Conservation (phyloP, 30 jellyfish, hydroid and myxozoan species). For the Clytia hemisphaerica region DNA sequence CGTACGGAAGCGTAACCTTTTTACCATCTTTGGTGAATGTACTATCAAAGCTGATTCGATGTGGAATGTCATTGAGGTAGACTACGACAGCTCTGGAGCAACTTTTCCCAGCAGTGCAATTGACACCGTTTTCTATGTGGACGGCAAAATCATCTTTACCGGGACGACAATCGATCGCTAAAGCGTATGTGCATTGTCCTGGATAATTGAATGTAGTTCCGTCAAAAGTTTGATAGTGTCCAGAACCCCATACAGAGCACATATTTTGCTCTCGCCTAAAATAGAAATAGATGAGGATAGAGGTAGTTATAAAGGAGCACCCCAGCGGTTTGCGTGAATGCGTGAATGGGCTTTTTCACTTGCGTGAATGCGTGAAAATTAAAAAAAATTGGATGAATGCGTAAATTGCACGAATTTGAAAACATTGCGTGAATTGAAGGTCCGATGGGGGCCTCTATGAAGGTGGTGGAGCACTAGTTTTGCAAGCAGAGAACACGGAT, state of each 20-base stretch:
- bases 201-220: conserved; percentile 12
- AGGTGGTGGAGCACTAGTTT: too few species aligned
- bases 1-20: conserved; percentile 10
- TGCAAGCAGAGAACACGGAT: too few species aligned
- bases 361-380: too few species aligned
- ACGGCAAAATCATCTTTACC: conserved; percentile 36
- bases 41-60: conserved; percentile 15
- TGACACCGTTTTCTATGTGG: conserved; percentile 20
- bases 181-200: conserved; percentile 41
- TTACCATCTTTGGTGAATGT: conserved; percentile 12
- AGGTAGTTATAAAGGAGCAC: too few species aligned
- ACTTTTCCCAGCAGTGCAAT: not conserved
- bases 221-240: conserved; percentile 27
- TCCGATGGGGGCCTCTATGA: too few species aligned
- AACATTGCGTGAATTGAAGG: too few species aligned
- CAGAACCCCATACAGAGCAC: conserved; percentile 21
- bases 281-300: too few species aligned
- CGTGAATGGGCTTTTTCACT: too few species aligned
- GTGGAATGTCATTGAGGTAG: conserved; percentile 2
- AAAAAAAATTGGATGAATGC: too few species aligned
- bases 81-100: conserved; percentile 12
- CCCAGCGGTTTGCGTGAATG: too few species aligned
- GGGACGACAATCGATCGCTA: conserved; percentile 39
- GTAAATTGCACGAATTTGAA: too few species aligned
- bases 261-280: too few species aligned